Evolutionary conservation across 2,888 invertebrate genomes (phyloP), one percentile per base, ranked within the genome.

Genomic region (Philonicus albiceps): DNA sequence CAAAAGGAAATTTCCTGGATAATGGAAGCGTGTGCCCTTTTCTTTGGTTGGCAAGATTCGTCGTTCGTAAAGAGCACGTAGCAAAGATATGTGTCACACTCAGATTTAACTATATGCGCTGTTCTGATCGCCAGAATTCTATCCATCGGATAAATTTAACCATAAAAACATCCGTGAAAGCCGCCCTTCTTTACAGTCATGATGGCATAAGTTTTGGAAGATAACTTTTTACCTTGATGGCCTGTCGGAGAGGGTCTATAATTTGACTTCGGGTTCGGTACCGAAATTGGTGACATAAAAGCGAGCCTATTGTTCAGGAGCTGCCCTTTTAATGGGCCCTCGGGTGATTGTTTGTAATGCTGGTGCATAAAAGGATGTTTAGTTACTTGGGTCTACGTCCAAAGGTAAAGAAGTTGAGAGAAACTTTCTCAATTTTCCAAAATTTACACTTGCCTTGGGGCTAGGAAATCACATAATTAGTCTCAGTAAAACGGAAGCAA

Each of bases 381-480:
- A 37, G 72, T 40, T 83, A 72, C 64, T 83, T 83, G 34, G n/a
- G 40, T 37, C 37, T 37, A 64, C 37, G 16, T n/a, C 40, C 40
- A 72, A 72, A 83, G 40, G 72, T 34, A 34, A 72, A 72, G 72
- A 72, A 40, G 37, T 72, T 83, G 40, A n/a, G 27, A 40, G 13
- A 37, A 83, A 83, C n/a, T 34, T 83, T 83, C 22, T 27, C 83
- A 30, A 83, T 34, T 83, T 83, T 83, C 37, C 72, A 80, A 83
- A 83, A 83, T 83, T 83, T 83, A 72, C 83, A 83, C 83, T 83
- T 83, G 64, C 83, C 83, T 40, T 72, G 22, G 49, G 83, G 80
- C 27, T 27, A n/a, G 83, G 27, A 83, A 83, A 83, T 83, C 37
- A 83, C 40, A 27, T 72, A 83, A 83, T 83, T 83, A 83, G 83